A percentile compares a stretch with the other conserved stretches of the same genome.
These are phyloP conservation scores for Ophion ventricosus DNA, from an alignment of 2,888 invertebrate species.

Conservation along the genomic window DNA sequence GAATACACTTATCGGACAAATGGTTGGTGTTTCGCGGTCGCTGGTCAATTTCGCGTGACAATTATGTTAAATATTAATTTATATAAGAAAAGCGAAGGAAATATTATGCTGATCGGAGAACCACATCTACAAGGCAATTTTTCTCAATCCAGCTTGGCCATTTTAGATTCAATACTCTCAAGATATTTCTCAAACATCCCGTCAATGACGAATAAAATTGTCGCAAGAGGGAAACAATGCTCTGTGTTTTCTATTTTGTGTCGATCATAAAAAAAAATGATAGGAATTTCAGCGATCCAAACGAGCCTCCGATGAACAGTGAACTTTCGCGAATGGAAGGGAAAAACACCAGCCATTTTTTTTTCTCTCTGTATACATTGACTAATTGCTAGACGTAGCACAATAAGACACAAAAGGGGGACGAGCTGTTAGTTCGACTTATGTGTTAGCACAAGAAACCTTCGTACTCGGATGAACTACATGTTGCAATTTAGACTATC, in stretches of 20 bases:
- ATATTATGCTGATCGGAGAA: not conserved
- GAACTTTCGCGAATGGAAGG: not conserved
- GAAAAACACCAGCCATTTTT: constrained; percentile 68
- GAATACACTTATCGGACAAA: constrained; percentile 58
- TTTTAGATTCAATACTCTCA: not conserved
- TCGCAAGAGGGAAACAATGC: not conserved
- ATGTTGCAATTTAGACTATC: constrained; percentile 56
- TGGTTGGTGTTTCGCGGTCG: constrained; percentile 52
- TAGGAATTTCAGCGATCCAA: not conserved
- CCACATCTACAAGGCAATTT: not conserved
- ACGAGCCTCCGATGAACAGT: not conserved
- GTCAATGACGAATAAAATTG: not conserved
- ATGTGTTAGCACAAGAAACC: constrained; percentile 82
- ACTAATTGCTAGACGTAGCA: constrained; percentile 74
- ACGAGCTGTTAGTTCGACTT: constrained; percentile 82
- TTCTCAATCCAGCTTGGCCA: not conserved
- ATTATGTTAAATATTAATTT: constrained; percentile 22
- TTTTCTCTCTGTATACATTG: constrained; percentile 60
- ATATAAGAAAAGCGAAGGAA: not conserved
- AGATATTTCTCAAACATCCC: not conserved
- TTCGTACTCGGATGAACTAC: constrained; percentile 73
- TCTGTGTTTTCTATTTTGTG: not conserved
- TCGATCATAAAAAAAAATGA: not conserved
- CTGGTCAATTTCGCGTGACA: constrained; percentile 8
- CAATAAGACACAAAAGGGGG: constrained; percentile 73